These are phyloP conservation scores for Hetaerina americana DNA, from an alignment of 1,140 invertebrate species.

Conservation along the genomic window DNA sequence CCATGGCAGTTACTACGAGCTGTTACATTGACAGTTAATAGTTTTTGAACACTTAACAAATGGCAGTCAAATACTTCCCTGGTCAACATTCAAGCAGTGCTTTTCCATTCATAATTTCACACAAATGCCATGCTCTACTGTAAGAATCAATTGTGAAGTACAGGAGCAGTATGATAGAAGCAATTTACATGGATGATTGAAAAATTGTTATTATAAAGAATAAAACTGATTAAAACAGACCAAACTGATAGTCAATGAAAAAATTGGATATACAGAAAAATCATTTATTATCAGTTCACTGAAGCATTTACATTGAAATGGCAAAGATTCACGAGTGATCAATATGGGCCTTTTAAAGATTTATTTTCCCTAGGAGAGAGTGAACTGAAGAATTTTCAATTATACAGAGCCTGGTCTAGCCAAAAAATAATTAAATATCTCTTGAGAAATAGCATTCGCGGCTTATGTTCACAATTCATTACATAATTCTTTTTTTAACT, in stretches of 20 bases:
- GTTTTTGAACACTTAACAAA: no score
- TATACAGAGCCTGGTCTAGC: neutral
- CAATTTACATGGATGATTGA: neutral
- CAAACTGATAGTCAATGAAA: neutral
- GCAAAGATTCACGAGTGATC: slow-evolving; percentile 4
- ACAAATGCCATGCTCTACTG: no score
- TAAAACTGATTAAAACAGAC: neutral
- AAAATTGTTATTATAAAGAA: neutral
- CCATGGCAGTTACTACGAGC: no score
- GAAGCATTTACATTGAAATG: slow-evolving; percentile 12
- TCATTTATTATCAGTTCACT: slow-evolving; percentile 13
- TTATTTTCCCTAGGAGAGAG: neutral
- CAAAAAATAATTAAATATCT: neutral
- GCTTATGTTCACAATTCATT: neutral
- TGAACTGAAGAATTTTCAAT: neutral
- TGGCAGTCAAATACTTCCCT: no score
- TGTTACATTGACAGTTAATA: no score
- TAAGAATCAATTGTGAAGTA: no score
- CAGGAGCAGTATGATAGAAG: neutral
- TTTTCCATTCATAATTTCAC: no score
- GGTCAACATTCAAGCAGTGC: no score
- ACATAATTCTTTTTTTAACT: neutral
- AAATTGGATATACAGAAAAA: slow-evolving; percentile 8
- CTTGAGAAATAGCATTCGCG: neutral
- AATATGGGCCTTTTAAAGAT: slow-evolving; percentile 1